These are phyloP conservation scores for Melanostigma gelatinosum DNA, from an alignment of 2,113 vertebrate species.

Conservation along the genomic window DNA sequence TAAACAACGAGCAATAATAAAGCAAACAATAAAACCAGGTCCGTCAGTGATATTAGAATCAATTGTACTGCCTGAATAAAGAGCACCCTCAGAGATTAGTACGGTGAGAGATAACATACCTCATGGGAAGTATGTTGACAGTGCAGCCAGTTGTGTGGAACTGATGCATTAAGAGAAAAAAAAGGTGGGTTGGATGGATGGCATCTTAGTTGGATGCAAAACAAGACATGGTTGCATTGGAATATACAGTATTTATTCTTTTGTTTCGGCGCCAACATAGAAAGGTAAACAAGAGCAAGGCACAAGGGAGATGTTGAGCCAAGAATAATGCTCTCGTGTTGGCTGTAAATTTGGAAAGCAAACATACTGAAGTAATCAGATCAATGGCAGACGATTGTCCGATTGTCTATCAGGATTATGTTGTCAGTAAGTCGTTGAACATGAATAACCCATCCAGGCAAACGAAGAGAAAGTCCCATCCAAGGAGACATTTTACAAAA, in stretches of 20 bases:
- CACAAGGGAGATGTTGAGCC: background rate
- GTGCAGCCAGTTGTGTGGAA: background rate
- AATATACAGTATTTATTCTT: background rate
- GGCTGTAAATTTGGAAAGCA: conserved; percentile 2
- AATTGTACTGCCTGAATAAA: too few relatives aligned
- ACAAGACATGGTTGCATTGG: background rate
- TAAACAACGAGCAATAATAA: too few relatives aligned
- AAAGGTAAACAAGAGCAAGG: background rate
- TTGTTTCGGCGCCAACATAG: background rate
- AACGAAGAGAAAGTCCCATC: background rate
- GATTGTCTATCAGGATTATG: conserved; percentile 1
- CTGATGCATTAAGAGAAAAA: background rate
- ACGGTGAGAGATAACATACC: too few relatives aligned
- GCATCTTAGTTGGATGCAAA: background rate
- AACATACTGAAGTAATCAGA: conserved; percentile 9
- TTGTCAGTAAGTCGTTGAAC: background rate
- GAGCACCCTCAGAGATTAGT: too few relatives aligned
- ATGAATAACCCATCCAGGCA: background rate
- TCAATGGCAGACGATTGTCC: conserved; percentile 11
- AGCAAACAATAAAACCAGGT: too few relatives aligned
- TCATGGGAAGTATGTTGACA: too few relatives aligned
- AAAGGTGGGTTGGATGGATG: background rate
- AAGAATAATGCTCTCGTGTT: conserved; percentile 2
- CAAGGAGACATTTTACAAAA: background rate
- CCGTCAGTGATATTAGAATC: too few relatives aligned